Conservation (phyloP, 2,113 vertebrate species). For the Panurus biarmicus region DNA sequence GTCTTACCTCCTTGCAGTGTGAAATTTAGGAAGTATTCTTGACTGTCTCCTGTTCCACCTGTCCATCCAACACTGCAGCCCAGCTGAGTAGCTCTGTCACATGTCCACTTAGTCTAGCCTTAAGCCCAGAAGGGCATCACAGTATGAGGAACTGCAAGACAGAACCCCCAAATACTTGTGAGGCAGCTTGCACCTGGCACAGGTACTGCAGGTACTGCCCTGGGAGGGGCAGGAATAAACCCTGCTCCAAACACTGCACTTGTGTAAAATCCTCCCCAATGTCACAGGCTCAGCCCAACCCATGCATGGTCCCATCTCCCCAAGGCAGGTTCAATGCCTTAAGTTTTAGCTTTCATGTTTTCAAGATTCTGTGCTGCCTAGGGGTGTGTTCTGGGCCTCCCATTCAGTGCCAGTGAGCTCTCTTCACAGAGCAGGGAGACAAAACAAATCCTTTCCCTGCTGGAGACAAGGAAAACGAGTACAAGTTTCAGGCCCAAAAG, state of each 20-base stretch:
- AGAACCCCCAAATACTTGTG: not conserved
- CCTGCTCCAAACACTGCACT: not conserved
- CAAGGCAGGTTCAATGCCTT: not conserved
- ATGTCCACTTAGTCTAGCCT: not conserved
- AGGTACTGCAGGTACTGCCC: rapidly evolving
- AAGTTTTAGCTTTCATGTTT: no score
- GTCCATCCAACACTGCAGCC: not conserved
- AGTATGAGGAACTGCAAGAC: rapidly evolving
- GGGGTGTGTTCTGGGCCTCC: no score
- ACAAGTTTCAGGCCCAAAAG: no score
- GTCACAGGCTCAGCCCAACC: not conserved
- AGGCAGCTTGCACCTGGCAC: rapidly evolving
- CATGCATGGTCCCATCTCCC: rapidly evolving
- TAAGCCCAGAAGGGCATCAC: not conserved
- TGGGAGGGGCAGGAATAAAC: not conserved
- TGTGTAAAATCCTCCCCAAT: not conserved
- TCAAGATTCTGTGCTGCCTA: no score
- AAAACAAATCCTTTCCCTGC: no score
- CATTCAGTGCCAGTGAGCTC: no score
- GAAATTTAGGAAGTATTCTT: not conserved
- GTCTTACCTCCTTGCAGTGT: not conserved
- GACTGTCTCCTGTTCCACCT: not conserved
- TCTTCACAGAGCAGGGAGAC: no score
- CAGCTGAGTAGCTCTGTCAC: not conserved
- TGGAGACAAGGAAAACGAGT: no score